These are phyloP conservation scores for Neoniphon sammara DNA, from an alignment of 2,797 vertebrate genomes.

Conservation along the genomic window DNA sequence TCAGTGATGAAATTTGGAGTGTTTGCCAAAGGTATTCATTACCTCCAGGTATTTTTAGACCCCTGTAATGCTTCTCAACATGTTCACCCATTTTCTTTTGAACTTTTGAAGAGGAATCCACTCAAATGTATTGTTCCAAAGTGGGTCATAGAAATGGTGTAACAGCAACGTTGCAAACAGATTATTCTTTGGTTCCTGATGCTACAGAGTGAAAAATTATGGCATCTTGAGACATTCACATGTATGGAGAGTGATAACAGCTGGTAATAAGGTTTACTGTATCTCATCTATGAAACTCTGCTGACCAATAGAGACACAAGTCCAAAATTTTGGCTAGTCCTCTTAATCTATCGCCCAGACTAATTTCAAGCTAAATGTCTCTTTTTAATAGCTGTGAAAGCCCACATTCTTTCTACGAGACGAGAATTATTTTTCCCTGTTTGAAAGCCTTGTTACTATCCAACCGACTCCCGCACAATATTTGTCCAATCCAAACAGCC, in stretches of 20 bases:
- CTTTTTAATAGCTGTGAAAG: slow-evolving; percentile 32
- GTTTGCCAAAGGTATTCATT: slow-evolving; percentile 9
- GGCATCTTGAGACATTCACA: slow-evolving; percentile 16
- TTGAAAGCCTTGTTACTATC: slow-evolving; percentile 45
- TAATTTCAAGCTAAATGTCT: slow-evolving; percentile 27
- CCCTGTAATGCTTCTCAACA: slow-evolving; percentile 14
- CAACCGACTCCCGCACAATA: slow-evolving; percentile 41
- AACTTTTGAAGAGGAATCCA: slow-evolving; percentile 26
- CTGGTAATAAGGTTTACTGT: slow-evolving; percentile 47
- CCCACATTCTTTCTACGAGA: slow-evolving; percentile 42
- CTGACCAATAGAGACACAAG: slow-evolving; percentile 19
- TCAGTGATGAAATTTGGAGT: slow-evolving; percentile 19
- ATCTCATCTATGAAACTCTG: slow-evolving; percentile 14
- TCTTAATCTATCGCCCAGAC: slow-evolving; percentile 48
- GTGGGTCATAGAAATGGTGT: slow-evolving; percentile 44
- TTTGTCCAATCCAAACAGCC: slow-evolving; percentile 59
- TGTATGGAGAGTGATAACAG: slow-evolving; percentile 44
- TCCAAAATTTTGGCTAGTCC: background rate
- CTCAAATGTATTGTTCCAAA: slow-evolving; percentile 52
- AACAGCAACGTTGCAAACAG: slow-evolving; percentile 35
- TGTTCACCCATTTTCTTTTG: slow-evolving; percentile 39
- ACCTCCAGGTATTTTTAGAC: slow-evolving; percentile 16
- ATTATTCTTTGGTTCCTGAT: slow-evolving; percentile 24
- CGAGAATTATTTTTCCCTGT: slow-evolving; percentile 29
- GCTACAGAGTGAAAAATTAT: slow-evolving; percentile 44